A percentile compares a stretch with the other conserved stretches of the same genome.
phyloP scores from a whole-genome alignment of 2,888 invertebrate genomes.

The Tipula vernalis region DNA sequence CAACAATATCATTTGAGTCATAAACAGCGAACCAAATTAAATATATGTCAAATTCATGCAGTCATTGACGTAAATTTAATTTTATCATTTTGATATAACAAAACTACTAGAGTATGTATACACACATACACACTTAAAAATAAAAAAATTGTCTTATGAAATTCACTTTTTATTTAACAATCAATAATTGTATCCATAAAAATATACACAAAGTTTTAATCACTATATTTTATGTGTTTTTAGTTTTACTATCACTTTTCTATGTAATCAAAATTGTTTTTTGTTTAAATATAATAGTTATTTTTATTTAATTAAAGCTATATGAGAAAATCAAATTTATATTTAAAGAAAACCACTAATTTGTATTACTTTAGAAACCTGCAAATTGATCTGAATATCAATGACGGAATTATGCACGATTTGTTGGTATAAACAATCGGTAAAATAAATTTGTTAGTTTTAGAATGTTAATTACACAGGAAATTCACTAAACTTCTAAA shows the following conservation, averaged over 20 bases:
- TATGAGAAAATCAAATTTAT: neutral
- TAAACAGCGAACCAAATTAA: neutral
- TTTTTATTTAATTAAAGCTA: neutral
- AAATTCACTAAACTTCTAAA: no score
- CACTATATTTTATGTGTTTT: neutral
- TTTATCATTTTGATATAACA: neutral
- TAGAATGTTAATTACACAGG: neutral
- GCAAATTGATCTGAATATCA: neutral
- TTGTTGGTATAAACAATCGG: neutral
- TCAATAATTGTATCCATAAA: neutral
- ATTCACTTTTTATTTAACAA: neutral
- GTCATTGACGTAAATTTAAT: neutral
- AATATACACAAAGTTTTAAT: neutral
- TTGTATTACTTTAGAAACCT: neutral
- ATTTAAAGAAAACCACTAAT: neutral
- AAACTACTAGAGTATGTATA: neutral
- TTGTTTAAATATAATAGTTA: neutral
- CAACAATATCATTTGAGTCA: slow-evolving; percentile 34
- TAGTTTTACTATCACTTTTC: neutral
- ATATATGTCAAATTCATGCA: neutral
- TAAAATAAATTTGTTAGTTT: neutral
- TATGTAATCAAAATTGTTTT: neutral
- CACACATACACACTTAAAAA: neutral
- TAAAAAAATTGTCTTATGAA: neutral
- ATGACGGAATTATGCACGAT: neutral